phyloP scores from a whole-genome alignment of 2,797 vertebrate genomes.

The Halcyon leucocephala region DNA sequence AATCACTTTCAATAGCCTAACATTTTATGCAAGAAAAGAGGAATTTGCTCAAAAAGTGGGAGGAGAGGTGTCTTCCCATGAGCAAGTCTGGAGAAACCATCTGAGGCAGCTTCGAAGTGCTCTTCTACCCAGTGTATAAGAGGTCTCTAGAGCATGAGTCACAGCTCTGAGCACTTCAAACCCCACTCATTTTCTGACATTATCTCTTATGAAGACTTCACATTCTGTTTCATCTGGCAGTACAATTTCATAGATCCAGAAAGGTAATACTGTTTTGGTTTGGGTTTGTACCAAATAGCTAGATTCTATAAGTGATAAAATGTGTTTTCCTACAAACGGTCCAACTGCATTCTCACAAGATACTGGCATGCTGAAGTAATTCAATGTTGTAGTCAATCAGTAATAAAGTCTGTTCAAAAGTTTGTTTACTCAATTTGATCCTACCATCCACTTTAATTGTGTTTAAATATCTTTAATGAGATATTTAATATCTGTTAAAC shows the following conservation, averaged over 20 bases:
- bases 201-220: neutral
- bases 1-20: neutral
- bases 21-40: neutral
- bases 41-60: neutral
- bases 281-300: neutral
- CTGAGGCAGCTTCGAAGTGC: neutral
- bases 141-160: neutral
- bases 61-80: neutral
- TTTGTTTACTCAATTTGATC: neutral
- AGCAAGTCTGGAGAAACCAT: neutral
- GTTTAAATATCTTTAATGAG: neutral
- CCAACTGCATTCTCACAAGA: neutral
- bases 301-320: neutral
- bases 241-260: neutral
- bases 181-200: neutral
- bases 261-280: neutral
- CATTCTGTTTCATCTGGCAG: neutral
- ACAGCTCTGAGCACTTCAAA: neutral
- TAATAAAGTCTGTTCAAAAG: neutral
- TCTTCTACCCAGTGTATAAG: fast-evolving
- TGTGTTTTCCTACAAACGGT: neutral
- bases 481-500: neutral
- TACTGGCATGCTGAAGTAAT: neutral
- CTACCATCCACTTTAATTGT: neutral
- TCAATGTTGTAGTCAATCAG: neutral